A percentile compares a stretch with the other conserved stretches of the same genome.
These are phyloP conservation scores for Chelon labrosus DNA, from an alignment of 2,797 vertebrate genomes.

Conservation along the genomic window DNA sequence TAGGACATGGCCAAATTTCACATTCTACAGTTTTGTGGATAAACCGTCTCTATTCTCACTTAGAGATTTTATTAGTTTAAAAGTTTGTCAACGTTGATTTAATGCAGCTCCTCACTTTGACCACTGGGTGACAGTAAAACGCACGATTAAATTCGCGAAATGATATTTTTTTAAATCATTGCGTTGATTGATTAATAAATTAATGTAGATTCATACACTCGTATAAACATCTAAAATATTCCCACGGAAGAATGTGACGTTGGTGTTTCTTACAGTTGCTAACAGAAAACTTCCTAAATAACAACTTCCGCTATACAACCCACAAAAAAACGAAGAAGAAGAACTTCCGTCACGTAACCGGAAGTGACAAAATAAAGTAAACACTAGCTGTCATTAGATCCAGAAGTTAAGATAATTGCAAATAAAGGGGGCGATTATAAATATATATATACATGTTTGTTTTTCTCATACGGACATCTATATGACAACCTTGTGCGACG, in stretches of 20 bases:
- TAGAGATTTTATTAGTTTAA: too few species aligned
- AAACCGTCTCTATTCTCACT: too few species aligned
- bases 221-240: background rate
- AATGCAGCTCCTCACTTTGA: background rate
- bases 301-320: too few species aligned
- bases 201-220: too few species aligned
- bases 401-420: conserved; percentile 22
- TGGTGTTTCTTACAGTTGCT: background rate
- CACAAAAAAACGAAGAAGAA: background rate
- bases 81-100: too few species aligned
- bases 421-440: background rate
- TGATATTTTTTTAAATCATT: too few species aligned
- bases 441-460: background rate
- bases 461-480: background rate
- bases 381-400: conserved; percentile 52
- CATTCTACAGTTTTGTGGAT: too few species aligned
- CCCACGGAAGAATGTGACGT: fast-evolving
- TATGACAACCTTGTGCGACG: conserved; percentile 3
- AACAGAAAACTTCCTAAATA: too few species aligned
- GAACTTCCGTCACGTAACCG: conserved; percentile 45
- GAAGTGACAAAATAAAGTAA: conserved; percentile 77
- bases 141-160: background rate
- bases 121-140: background rate
- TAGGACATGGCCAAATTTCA: too few species aligned
- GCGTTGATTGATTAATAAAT: too few species aligned